Evolutionary conservation across 2,797 vertebrate genomes (phyloP).

Genomic region (Cirrhinus molitorella): DNA sequence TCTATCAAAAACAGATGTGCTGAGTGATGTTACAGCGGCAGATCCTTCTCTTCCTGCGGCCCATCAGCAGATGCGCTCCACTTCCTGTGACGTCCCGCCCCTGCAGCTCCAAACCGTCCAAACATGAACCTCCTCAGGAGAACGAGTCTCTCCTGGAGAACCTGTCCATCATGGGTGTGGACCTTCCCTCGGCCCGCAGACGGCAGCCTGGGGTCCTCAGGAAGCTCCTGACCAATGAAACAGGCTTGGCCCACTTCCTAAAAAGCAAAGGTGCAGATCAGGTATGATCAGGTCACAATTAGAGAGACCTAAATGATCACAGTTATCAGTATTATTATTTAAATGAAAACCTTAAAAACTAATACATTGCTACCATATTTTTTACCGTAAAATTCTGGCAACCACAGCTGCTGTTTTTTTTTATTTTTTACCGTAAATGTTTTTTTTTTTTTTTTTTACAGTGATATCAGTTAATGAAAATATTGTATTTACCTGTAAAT

Average conservation of each 20-base stretch:
- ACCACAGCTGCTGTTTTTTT: too few species aligned
- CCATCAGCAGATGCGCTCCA: background rate
- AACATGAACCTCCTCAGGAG: conserved; percentile 42
- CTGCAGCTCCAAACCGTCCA: background rate
- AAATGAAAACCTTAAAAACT: too few species aligned
- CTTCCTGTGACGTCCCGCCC: background rate
- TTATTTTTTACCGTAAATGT: too few species aligned
- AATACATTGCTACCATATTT: too few species aligned
- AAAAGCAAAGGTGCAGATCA: conserved; percentile 76
- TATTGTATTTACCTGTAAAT: too few species aligned
- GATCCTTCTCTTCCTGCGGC: conserved; percentile 17
- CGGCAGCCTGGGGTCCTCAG: conserved; percentile 79
- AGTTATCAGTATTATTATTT: too few species aligned
- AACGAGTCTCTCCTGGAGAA: conserved; percentile 79
- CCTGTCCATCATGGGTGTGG: conserved; percentile 77
- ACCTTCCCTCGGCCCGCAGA: conserved; percentile 74
- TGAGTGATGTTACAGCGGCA: conserved; percentile 31
- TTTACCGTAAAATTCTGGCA: too few species aligned
- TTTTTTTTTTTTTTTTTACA: too few species aligned
- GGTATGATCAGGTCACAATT: too few species aligned
- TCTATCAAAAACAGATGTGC: background rate
- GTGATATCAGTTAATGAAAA: too few species aligned
- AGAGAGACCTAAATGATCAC: too few species aligned
- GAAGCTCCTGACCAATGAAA: conserved; percentile 76
- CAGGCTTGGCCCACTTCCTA: conserved; percentile 77